Evolutionary conservation across 2,888 invertebrate genomes (phyloP), one percentile per base, ranked within the genome.

Genomic region (Drosophila histrio): DNA sequence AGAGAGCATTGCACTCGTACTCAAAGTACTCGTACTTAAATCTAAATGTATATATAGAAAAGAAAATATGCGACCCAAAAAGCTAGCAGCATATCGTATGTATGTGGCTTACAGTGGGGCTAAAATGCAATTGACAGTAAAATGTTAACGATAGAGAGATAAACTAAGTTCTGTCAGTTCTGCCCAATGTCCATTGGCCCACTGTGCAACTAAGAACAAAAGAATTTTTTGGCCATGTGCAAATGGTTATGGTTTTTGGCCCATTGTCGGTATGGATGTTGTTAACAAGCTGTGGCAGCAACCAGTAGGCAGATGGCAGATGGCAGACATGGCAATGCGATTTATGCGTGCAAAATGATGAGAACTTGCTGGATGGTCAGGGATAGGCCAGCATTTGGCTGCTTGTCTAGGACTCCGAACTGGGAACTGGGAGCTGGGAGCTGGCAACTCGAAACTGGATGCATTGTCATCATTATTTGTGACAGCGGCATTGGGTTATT

Each of bases 291-390:
- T 66, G 19, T 38, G n/a, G 57, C 52, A 17, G 58, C 56, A 60
- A 8, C 15, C 30, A 26, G 28, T 2, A 17, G 21, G 13, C 11
- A 24, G 19, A 15, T 2, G 15, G 50, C n/a, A 46, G 47, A 22
- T 47, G 47, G 24, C 32, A 50, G 46, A 8, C 36, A 17, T 28
- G 41, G 28, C 65, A 44, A 38, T 49, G 63, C 79, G 88, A 85
- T 82, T 86, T 86, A 85, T 82, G 82, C 82, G 82, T 83, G 84
- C 83, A 72, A 82, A 79, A 86, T 88, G 82, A 82, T 88, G 88
- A 86, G 80, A 76, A 72, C 63, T 61, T 63, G 57, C 72, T 34
- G 26, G 32, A 32, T 54, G 54, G 17, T 22, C 54, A 54, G 54
- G 43, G 54, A 50, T 77, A 58, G 47, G 70, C 67, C 59, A 43